A percentile compares a stretch with the other conserved stretches of the same genome.
These are phyloP conservation scores for Himalopsyche anomala DNA, from an alignment of 2,888 invertebrate genomes.

Conservation along the genomic window DNA sequence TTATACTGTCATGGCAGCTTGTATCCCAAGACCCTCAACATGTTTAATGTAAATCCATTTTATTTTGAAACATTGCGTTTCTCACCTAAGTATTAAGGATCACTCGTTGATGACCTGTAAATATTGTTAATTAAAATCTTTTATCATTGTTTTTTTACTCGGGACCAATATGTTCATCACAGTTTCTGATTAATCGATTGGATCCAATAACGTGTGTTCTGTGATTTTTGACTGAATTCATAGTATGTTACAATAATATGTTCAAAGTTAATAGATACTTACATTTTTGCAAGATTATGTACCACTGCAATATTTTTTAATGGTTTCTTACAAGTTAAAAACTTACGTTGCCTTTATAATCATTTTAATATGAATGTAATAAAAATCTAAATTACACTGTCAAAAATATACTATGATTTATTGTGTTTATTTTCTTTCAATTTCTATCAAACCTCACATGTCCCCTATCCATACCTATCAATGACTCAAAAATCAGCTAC, in stretches of 20 bases:
- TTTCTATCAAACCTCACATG: not conserved
- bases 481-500: no score
- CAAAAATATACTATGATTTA: constrained; percentile 43
- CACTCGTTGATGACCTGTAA: constrained; percentile 30
- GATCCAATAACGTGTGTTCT: constrained; percentile 39
- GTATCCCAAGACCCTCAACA: not conserved
- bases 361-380: constrained; percentile 22
- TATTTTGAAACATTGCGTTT: not conserved
- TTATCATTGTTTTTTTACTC: constrained; percentile 41
- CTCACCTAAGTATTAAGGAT: constrained; percentile 23
- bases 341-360: constrained; percentile 8
- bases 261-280: not conserved
- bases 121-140: constrained; percentile 29
- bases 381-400: constrained; percentile 34
- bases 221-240: constrained; percentile 43
- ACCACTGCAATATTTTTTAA: constrained; percentile 31
- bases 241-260: constrained; percentile 5
- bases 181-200: constrained; percentile 41
- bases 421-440: constrained; percentile 22
- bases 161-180: constrained; percentile 39
- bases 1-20: constrained; percentile 4
- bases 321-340: not conserved
- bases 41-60: not conserved
- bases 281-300: not conserved
- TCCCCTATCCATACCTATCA: no score